Base-by-base conservation (phyloP, 2,113 vertebrate species). In the Lamprotornis superbus region DNA sequence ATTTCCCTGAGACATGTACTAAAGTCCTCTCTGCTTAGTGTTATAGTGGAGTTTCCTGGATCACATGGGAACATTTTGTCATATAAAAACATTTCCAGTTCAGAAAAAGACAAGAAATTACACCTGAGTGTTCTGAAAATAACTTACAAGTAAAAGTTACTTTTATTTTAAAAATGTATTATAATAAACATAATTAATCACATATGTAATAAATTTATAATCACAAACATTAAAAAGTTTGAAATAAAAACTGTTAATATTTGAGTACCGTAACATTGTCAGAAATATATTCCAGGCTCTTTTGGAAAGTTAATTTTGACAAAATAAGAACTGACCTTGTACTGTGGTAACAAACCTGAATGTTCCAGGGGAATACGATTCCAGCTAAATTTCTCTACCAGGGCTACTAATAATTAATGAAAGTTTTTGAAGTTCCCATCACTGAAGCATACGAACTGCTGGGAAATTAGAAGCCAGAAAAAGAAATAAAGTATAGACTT, bases 401-500 rank as follows among this genome's bases (percentile, higher is more conserved):
- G 46, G 15, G 13, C 15, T 77, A 59, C 64, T 61, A 91, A 85
- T 87, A 95, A 88, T 75, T 89, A 71, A 78, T 64, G 59, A 16
- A 42, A 65, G 52, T 57, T 95, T 95, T 79, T 97, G 35, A 97
- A 95, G 91, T 93, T 95, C 89, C 61, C 16, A 52, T 77, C 44
- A 85, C 40, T 87, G 65, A 90, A 87, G 25, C 31, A 80, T 78
- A 94, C 23, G 71, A 94, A 64, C 80, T 95, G 31, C 55, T 96
- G 71, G 94, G 83, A 91, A 94, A 93, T 95, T 91, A 89, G 90
- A 97, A 94, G 70, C 50, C 64, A 95, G 91, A 73, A 81, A 96
- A 95, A 94, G 80, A 95, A 83, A 86, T 96, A 76, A 82, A 84
- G 52, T 93, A 82, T 47, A 64, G 63, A 81, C 71, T 83, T 80